phyloP scores from a whole-genome alignment of 2,888 invertebrate genomes.

The Cenopis cana region DNA sequence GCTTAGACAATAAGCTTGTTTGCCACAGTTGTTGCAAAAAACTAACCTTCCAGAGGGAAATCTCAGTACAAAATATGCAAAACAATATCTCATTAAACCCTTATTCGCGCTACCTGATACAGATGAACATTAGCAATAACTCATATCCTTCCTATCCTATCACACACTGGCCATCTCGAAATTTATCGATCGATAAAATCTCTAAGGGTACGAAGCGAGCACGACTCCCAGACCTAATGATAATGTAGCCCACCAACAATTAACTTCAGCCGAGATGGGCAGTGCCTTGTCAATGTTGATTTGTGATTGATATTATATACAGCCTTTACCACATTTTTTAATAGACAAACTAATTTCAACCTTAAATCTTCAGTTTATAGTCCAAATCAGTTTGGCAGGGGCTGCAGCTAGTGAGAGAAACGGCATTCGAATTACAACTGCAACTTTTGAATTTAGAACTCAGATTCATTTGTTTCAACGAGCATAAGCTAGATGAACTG shows the following conservation, averaged over 20 bases:
- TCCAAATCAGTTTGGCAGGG: neutral
- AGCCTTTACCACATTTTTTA: constrained; percentile 41
- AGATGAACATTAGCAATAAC: constrained; percentile 38
- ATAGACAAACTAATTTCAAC: neutral
- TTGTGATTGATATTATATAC: constrained; percentile 80
- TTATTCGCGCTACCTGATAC: constrained; percentile 10
- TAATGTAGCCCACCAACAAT: constrained; percentile 71
- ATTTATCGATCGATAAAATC: constrained; percentile 66
- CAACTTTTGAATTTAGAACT: constrained; percentile 5
- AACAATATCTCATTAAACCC: constrained; percentile 6
- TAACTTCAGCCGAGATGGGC: constrained; percentile 74
- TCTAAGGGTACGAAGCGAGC: constrained; percentile 54
- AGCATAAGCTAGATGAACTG: neutral
- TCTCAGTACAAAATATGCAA: constrained; percentile 7
- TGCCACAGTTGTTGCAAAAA: no score
- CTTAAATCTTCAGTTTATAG: neutral
- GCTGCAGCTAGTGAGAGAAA: neutral
- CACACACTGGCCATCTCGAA: constrained; percentile 55
- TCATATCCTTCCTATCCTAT: constrained; percentile 44
- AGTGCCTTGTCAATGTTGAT: constrained; percentile 73
- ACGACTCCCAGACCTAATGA: constrained; percentile 58
- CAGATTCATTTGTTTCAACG: constrained; percentile 4
- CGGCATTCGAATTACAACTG: neutral
- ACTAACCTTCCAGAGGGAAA: neutral
- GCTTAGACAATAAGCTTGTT: no score